Evolutionary conservation across 2,888 invertebrate genomes (phyloP).

Genomic region (Hetaerina titia): DNA sequence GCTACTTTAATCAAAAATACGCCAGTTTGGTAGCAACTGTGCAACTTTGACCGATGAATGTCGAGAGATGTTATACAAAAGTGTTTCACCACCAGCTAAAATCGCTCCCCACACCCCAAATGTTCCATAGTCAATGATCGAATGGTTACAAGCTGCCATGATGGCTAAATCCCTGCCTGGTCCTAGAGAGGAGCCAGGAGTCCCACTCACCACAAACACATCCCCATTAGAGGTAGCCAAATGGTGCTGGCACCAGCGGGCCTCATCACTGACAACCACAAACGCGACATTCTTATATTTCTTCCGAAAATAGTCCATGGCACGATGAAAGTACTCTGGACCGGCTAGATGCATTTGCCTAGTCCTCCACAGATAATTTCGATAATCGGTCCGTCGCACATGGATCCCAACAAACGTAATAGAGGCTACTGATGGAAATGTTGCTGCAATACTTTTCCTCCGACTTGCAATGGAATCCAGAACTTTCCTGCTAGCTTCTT

Average conservation of each 20-base stretch:
- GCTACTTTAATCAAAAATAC: conserved; percentile 72
- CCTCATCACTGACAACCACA: conserved; percentile 78
- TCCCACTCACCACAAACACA: conserved; percentile 76
- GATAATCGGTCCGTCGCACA: conserved; percentile 80
- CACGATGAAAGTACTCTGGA: conserved; percentile 76
- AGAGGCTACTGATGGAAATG: conserved; percentile 74
- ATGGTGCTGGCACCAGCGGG: conserved; percentile 77
- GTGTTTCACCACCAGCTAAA: conserved; percentile 78
- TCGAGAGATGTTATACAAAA: conserved; percentile 77
- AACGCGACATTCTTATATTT: conserved; percentile 76
- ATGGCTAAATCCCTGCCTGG: conserved; percentile 78
- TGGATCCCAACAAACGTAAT: conserved; percentile 80
- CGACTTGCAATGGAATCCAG: conserved; percentile 74
- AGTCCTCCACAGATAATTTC: conserved; percentile 79
- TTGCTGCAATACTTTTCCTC: conserved; percentile 34
- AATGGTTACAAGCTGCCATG: conserved; percentile 79
- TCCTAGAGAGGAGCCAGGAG: conserved; percentile 73
- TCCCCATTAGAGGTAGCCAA: conserved; percentile 75
- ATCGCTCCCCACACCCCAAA: conserved; percentile 79
- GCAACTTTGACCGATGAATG: conserved; percentile 76
- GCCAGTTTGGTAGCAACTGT: conserved; percentile 77
- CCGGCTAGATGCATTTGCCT: conserved; percentile 77
- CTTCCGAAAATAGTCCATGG: conserved; percentile 77
- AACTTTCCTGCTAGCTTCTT: conserved; percentile 77
- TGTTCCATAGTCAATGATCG: conserved; percentile 79